Conservation (phyloP, 35 echinoderm and acorn worm genomes). For the Apostichopus parvimensis region DNA sequence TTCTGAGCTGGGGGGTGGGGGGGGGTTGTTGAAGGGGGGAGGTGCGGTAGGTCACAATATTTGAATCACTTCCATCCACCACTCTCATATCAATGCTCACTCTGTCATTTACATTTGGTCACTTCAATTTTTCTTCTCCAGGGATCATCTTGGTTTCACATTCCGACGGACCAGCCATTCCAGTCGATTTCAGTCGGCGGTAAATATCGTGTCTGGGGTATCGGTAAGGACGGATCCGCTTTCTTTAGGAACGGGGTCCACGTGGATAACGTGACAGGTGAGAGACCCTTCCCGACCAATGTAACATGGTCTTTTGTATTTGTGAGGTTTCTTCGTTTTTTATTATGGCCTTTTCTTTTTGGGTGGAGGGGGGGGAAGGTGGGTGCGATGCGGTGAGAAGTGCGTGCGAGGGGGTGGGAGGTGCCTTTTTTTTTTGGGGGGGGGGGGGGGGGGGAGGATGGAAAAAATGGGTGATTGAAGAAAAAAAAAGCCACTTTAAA, state of each 20-base stretch:
- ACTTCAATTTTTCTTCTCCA: constrained; percentile 3
- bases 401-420: too few relatives aligned
- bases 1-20: background rate
- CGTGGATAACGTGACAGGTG: constrained; percentile 69
- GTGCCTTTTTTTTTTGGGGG: too few relatives aligned
- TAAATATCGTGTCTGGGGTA: constrained; percentile 84
- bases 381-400: too few relatives aligned
- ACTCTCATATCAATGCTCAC: background rate
- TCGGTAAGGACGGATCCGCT: constrained; percentile 89
- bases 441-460: too few relatives aligned
- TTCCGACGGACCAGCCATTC: constrained; percentile 95
- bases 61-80: background rate
- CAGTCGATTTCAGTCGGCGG: constrained; percentile 87
- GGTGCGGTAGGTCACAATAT: background rate
- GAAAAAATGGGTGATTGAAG: too few relatives aligned
- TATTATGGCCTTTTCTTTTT: too few relatives aligned
- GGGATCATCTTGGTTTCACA: constrained; percentile 85
- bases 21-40: background rate
- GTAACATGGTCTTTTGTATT: too few relatives aligned
- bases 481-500: too few relatives aligned
- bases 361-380: too few relatives aligned
- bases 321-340: too few relatives aligned
- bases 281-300: background rate
- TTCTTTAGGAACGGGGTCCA: constrained; percentile 87
- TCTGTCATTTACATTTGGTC: background rate